Evolutionary conservation across 1,140 invertebrate species (phyloP).

Genomic region (Augochlora pura): DNA sequence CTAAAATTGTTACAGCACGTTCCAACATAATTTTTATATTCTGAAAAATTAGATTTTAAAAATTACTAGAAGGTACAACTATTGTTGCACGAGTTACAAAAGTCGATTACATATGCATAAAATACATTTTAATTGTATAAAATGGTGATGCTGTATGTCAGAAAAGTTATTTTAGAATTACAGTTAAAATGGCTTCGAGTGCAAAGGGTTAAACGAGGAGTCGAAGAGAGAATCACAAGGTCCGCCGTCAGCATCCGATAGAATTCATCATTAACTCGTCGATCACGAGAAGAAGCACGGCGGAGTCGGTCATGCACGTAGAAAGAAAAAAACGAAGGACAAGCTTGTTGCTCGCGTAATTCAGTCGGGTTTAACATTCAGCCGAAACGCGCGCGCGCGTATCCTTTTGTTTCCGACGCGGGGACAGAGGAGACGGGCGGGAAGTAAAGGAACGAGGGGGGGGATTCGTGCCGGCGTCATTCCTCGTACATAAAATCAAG

Average conservation of each 20-base stretch:
- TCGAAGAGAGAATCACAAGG: neutral
- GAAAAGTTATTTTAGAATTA: too few species aligned
- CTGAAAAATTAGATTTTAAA: too few species aligned
- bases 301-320: neutral
- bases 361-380: slow-evolving; percentile 23
- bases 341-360: slow-evolving; percentile 19
- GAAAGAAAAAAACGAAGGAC: neutral
- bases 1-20: too few species aligned
- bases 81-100: too few species aligned
- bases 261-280: neutral
- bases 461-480: slow-evolving; percentile 1
- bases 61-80: too few species aligned
- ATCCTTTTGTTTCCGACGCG: slow-evolving; percentile 10
- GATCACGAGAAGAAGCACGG: neutral
- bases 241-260: neutral
- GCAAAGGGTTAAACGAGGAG: too few species aligned
- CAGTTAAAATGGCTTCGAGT: too few species aligned
- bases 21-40: too few species aligned
- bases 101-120: too few species aligned
- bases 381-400: neutral
- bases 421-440: neutral
- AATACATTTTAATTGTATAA: too few species aligned
- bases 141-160: too few species aligned
- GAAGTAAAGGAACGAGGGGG: neutral
- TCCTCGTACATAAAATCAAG: slow-evolving; percentile 30